Conservation (phyloP, 2,888 invertebrate genomes). For the Zonitis immaculata region DNA sequence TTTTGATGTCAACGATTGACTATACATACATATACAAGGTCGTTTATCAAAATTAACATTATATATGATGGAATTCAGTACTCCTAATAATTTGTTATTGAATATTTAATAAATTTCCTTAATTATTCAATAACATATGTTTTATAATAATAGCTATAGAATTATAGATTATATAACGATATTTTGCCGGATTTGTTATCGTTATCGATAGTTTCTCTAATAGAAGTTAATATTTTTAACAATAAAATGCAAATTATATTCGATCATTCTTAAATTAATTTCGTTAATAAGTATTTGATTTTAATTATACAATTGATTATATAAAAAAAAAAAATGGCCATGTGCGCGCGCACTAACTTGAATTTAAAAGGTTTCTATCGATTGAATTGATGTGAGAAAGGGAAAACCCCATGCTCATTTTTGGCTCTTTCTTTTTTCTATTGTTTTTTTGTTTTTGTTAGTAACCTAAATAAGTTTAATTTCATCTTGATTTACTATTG, state of each 20-base stretch:
- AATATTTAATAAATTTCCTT: too few species aligned
- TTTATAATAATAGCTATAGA: not conserved
- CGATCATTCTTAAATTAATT: too few species aligned
- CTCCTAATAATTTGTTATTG: too few species aligned
- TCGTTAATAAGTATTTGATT: not conserved
- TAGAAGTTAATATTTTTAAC: not conserved
- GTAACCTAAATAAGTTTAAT: too few species aligned
- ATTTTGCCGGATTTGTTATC: not conserved
- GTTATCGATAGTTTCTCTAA: not conserved
- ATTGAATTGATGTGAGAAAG: not conserved
- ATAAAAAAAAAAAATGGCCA: not conserved
- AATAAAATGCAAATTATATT: too few species aligned
- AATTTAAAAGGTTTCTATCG: not conserved
- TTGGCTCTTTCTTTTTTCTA: too few species aligned
- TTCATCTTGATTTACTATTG: too few species aligned
- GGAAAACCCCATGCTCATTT: too few species aligned
- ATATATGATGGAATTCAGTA: too few species aligned
- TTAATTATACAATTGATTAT: not conserved
- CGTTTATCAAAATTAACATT: too few species aligned
- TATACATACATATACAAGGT: not conserved
- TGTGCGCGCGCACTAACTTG: not conserved
- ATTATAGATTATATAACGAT: not conserved
- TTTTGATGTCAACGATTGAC: not conserved
- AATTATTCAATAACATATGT: not conserved
- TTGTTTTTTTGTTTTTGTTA: too few species aligned